Base-by-base conservation (phyloP, 2,113 vertebrate species). In the Eublepharis macularius region DNA sequence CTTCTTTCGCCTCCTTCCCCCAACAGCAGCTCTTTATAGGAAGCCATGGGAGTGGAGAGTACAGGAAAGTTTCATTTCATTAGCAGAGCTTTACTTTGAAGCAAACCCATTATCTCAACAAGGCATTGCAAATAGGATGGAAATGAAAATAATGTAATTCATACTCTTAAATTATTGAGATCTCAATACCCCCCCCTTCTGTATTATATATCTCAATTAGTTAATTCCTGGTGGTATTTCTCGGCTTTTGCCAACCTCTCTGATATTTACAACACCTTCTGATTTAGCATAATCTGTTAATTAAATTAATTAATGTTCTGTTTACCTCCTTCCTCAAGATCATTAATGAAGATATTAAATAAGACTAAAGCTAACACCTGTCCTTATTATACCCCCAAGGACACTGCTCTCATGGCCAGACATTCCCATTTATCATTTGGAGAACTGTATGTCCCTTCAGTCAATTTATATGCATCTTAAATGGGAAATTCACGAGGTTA, bases 271-370 rank as follows among this genome's bases (percentile, higher is more conserved):
- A 85, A 60, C 88, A 82, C 3, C 1, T 12, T 3, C 80, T 16
- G 57, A 26, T 76, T 82, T 74, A 77, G 66, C 14, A 21, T 34
- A 86, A n/a, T 84, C 17, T 78, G 78, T 89, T 36, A 73, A 45
- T 82, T 81, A 82, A 68, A 14, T 86, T 86, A 86, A 80, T 51
- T 86, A 78, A 70, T 74, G 82, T 54, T 87, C 39, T 45, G 0
- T 57, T 9, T 80, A 34, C 34, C 65, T 9, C 21, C 86, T 21
- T 80, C 86, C 24, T 82, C 41, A 4, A 73, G 80, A 63, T 88
- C 17, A 51, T 7, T 51, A 88, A 80, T 76, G 19, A 57, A 92
- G 36, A 88, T 49, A 9, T 65, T 88, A 88, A 88, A 88, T 81
- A 81, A 76, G 68, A 83, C 85, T 8, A 87, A 72, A 72, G 32